Evolutionary conservation across 1,140 invertebrate species (phyloP), one percentile per base, ranked within the genome.

Genomic region (Drosophila bifasciata): DNA sequence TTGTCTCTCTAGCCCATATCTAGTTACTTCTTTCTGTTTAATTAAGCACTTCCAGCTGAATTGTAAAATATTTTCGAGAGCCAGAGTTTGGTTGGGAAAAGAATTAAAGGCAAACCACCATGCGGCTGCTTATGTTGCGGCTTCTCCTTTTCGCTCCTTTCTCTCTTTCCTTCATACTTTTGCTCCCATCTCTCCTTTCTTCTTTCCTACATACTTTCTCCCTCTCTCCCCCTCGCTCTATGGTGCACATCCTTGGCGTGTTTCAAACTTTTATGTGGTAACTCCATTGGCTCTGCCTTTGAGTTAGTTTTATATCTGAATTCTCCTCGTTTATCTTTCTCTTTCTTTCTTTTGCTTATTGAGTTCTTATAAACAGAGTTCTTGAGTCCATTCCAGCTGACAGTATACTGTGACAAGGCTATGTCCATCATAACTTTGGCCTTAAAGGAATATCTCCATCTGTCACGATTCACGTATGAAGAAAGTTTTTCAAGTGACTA

Each of bases 1-100:
- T 40, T 41, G 23, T 44, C 48, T 58, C 46, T 45, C 48, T 71
- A 1, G 21, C 11, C 46, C 16, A 21, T 32, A n/a, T 23, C 15
- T 21, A 13, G 32, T 23, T 57, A 5, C 71, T 23, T 57, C 41
- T 66, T 56, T 72, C 60, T 64, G 76, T 79, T 77, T 81, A 85
- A 85, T 85, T 85, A 80, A 86, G 81, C 81, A 85, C 81, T 85
- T 86, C 63, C 63, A 86, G 77, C 77, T 70, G 81, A 74, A 67
- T 75, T 86, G 76, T 86, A 86, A 86, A 85, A 85, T 86, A 77
- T 81, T 76, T 67, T 80, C 77, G 58, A 64, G 40, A 72, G 55
- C 61, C 61, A 60, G 61, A 76, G 77, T 86, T 85, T 59, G 64
- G 77, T 80, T 61, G 81, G 81, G 74, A 80, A 85, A 81, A 88